Percentiles rank a stretch among this genome's conserved stretches.
These are phyloP conservation scores for Laterallus jamaicensis DNA, from an alignment of 2,113 vertebrate genomes.

Conservation along the genomic window DNA sequence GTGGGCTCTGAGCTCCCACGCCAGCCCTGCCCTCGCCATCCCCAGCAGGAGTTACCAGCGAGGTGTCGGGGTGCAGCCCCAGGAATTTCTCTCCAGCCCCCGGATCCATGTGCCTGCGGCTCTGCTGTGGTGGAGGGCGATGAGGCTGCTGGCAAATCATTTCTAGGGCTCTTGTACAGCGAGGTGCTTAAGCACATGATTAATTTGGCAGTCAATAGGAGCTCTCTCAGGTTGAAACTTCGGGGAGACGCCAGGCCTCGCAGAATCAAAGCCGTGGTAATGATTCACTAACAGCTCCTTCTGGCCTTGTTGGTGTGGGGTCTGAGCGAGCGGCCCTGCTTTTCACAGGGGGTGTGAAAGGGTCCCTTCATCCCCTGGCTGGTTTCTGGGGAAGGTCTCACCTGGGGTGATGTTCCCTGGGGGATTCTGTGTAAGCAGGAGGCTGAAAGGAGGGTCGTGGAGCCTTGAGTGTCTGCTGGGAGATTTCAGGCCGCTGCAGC, in stretches of 20 bases:
- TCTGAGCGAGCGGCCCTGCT: neutral
- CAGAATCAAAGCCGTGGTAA: neutral
- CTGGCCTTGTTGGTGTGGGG: neutral
- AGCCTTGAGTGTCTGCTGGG: neutral
- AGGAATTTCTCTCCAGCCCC: neutral
- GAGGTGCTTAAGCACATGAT: neutral
- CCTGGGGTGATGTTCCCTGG: neutral
- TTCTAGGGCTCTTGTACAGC: neutral
- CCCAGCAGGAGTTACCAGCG: fast-evolving
- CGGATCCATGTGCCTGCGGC: neutral
- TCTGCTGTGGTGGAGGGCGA: neutral
- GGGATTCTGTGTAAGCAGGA: neutral
- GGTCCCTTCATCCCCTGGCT: neutral
- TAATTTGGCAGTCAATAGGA: neutral
- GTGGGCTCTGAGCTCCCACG: neutral
- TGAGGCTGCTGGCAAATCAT: neutral
- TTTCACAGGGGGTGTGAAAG: neutral
- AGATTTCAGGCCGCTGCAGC: neutral
- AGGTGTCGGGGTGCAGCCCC: neutral
- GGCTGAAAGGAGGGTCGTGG: no score
- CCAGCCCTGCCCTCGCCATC: neutral
- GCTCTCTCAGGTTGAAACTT: neutral
- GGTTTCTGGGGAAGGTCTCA: neutral
- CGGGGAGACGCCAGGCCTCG: neutral
- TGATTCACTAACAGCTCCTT: neutral